A percentile compares a stretch with the other conserved stretches of the same genome.
Conservation (phyloP, 2,113 vertebrate species). For the Oncorhynchus clarkii region DNA sequence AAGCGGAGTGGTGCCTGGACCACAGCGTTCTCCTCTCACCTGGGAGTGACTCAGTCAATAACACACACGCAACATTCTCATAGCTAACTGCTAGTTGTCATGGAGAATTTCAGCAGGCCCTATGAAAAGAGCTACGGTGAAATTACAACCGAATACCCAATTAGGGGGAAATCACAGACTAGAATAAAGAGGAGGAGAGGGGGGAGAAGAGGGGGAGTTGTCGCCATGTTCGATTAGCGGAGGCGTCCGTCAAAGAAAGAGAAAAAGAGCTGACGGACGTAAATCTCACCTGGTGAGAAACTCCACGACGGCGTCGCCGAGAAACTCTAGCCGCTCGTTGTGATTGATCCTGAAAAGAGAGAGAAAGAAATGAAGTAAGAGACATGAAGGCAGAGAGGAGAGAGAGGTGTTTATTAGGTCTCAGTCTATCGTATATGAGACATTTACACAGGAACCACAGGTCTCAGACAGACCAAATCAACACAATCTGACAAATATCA, state of each 20-base stretch:
- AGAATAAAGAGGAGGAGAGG: conserved; percentile 15
- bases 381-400: not conserved
- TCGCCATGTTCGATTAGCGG: conserved; percentile 55
- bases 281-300: conserved; percentile 93
- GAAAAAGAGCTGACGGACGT: not conserved
- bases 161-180: conserved; percentile 62
- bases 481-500: no score
- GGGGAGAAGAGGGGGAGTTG: conserved; percentile 16
- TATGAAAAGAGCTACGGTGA: conserved; percentile 13
- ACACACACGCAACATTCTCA: conserved; percentile 30
- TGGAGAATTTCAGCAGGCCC: conserved; percentile 49
- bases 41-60: conserved; percentile 56
- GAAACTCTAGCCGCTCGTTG: conserved; percentile 96
- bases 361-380: not conserved
- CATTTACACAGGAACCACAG: no score
- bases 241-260: conserved; percentile 34
- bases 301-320: conserved; percentile 99
- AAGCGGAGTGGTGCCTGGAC: conserved; percentile 39
- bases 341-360: conserved; percentile 88
- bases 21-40: conserved; percentile 41
- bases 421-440: not conserved
- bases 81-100: conserved; percentile 72
- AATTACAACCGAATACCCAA: conserved; percentile 56
- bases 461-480: not conserved
- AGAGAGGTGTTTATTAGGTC: not conserved